Conservation (phyloP, 2,888 invertebrate genomes). For the Caenorhabditis imperialis region DNA sequence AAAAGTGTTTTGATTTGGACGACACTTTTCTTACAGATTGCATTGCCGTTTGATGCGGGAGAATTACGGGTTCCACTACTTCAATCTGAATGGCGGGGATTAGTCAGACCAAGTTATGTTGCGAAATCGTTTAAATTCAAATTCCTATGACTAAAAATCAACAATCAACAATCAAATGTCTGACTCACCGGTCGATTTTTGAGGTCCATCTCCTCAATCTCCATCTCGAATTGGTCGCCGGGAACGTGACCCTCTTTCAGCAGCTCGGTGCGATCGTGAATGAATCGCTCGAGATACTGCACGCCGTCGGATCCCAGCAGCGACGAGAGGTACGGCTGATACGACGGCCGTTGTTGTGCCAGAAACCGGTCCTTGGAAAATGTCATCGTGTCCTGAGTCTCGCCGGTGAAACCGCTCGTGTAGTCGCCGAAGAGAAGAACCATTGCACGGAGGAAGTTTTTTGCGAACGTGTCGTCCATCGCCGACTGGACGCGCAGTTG, state of each 20-base stretch:
- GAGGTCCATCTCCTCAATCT: slow-evolving; percentile 81
- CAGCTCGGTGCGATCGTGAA: slow-evolving; percentile 93
- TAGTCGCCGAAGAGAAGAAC: slow-evolving; percentile 95
- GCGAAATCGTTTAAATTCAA: too few relatives aligned
- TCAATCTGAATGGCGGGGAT: slow-evolving; percentile 39
- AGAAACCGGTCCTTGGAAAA: slow-evolving; percentile 66
- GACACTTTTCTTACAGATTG: slow-evolving; percentile 50
- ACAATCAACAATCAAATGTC: too few relatives aligned
- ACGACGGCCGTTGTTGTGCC: slow-evolving; percentile 51
- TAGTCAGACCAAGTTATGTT: too few relatives aligned
- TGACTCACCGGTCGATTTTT: slow-evolving; percentile 55
- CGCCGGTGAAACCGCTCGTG: slow-evolving; percentile 79
- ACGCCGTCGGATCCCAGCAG: slow-evolving; percentile 72
- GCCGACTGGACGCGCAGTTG: slow-evolving; percentile 86
- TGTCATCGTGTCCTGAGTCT: slow-evolving; percentile 36
- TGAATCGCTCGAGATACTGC: slow-evolving; percentile 82
- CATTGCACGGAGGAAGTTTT: slow-evolving; percentile 91
- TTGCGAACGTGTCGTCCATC: slow-evolving; percentile 90
- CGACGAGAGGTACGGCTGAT: slow-evolving; percentile 61
- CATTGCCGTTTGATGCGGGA: slow-evolving; percentile 28
- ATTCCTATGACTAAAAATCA: too few relatives aligned
- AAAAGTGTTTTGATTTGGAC: slow-evolving; percentile 6
- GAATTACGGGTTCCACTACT: slow-evolving; percentile 23
- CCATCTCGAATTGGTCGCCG: slow-evolving; percentile 94
- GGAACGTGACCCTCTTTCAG: slow-evolving; percentile 93